Percentiles rank a stretch among this genome's conserved stretches.
Evolutionary conservation across 2,113 vertebrate species (phyloP).

Genomic region (Cinclus cinclus): DNA sequence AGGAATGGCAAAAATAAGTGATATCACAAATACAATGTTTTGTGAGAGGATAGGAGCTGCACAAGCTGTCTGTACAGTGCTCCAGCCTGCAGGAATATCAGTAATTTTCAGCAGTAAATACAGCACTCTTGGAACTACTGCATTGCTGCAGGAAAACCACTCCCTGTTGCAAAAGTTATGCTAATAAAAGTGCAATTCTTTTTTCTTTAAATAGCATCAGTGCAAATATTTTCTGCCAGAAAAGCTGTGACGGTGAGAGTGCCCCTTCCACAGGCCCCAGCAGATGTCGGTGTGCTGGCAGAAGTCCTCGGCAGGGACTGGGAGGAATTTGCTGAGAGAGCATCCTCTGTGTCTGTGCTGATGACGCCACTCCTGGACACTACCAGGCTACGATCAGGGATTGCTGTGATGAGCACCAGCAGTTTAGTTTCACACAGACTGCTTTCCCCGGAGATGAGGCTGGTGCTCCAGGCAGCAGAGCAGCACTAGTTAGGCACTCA

Average conservation of each 20-base stretch:
- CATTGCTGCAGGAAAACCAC: slow-evolving; percentile 13
- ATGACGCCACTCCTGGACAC: neutral
- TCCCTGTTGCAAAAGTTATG: neutral
- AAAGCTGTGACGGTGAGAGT: neutral
- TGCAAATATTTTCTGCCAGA: neutral
- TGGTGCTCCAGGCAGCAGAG: neutral
- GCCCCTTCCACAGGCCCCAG: neutral
- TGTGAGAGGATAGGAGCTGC: neutral
- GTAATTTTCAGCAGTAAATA: neutral
- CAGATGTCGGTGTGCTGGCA: neutral
- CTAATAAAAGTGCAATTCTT: neutral
- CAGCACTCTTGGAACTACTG: neutral
- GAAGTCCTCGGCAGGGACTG: neutral
- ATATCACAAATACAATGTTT: neutral
- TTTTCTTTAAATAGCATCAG: neutral
- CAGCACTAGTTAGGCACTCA: neutral
- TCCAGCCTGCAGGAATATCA: neutral
- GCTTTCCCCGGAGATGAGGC: neutral
- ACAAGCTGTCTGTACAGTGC: neutral
- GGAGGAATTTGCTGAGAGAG: slow-evolving; percentile 55
- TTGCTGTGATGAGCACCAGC: neutral
- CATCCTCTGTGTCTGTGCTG: neutral
- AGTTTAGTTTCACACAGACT: fast-evolving
- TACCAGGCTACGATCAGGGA: neutral
- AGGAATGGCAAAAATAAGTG: neutral